These are phyloP conservation scores for Oreocharis arfaki DNA, from an alignment of 2,113 vertebrate species.

Conservation along the genomic window DNA sequence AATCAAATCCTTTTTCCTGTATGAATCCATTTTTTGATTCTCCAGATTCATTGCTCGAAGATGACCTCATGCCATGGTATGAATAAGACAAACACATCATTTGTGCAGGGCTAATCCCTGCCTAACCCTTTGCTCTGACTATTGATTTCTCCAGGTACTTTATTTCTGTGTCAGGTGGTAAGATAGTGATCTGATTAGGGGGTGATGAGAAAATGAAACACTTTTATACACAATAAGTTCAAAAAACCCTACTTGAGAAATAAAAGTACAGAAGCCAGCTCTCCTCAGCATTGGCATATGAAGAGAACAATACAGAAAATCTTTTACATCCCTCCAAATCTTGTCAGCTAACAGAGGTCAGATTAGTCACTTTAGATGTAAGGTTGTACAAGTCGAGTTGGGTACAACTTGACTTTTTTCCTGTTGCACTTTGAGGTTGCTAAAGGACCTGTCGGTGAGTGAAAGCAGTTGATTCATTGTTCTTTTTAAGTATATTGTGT, in stretches of 20 bases:
- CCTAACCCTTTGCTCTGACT: not conserved
- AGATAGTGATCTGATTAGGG: not conserved
- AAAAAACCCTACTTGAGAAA: not conserved
- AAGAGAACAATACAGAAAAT: not conserved
- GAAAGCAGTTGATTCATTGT: not conserved
- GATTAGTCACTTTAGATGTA: not conserved
- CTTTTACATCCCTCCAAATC: not conserved
- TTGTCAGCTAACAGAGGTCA: not conserved
- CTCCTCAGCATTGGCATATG: not conserved
- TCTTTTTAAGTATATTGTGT: not conserved
- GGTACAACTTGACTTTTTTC: not conserved
- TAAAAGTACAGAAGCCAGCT: not conserved
- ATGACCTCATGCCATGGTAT: not conserved
- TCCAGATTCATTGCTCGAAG: not conserved
- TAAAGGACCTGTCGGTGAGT: not conserved
- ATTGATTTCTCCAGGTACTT: not conserved
- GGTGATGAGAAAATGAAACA: not conserved
- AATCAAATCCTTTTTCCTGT: not conserved
- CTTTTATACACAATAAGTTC: not conserved
- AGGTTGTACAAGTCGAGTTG: no score
- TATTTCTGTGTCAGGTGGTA: not conserved
- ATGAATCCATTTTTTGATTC: not conserved
- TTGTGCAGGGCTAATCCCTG: not conserved
- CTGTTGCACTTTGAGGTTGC: not conserved
- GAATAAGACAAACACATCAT: not conserved